Evolutionary conservation across 2,113 vertebrate genomes (phyloP), one percentile per base, ranked within the genome.

Genomic region (Hepsetus odoe): DNA sequence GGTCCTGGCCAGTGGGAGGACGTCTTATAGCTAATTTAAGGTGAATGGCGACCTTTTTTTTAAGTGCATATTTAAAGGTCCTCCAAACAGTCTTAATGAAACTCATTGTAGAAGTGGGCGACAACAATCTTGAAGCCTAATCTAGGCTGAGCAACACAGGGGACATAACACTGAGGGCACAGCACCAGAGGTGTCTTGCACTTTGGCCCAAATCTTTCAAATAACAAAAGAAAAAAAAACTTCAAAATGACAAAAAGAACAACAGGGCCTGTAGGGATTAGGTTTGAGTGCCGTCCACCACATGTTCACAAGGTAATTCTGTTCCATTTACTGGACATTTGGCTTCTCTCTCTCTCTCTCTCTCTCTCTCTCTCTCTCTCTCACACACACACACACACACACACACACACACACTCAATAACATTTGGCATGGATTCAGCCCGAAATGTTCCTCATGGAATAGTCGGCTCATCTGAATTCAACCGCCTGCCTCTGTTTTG

Each of bases 381-480:
- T n/a, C n/a, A n/a, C n/a, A n/a, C n/a, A 74, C 62, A 35, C 70
- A 65, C 30, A 79, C 75, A 77, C 20, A 33, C 26, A 55, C 61
- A 80, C 58, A 42, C 55, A 49, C 71, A 70, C 65, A 18, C 64
- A 68, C 18, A 76, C 67, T 75, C 30, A 24, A 20, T 64, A 61
- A 62, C 76, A 76, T 77, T 80, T 81, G 74, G 82, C 74, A 84
- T 77, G 72, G 83, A 76, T 76, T 81, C 72, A 82, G 80, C 62
- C 61, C 62, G 55, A 84, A 82, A 79, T 75, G 77, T 68, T 72
- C 80, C 83, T 79, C 70, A 72, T 66, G 65, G 68, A 76, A 73
- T 86, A 86, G 82, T 85, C 85, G 82, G 83, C 76, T 81, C 82
- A 77, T 84, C 82, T 80, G 82, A 83, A 77, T 80, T 83, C 73